A percentile compares a stretch with the other conserved stretches of the same genome.
phyloP scores from a whole-genome alignment of 1,140 invertebrate genomes.

The Drosophila sulfurigaster region DNA sequence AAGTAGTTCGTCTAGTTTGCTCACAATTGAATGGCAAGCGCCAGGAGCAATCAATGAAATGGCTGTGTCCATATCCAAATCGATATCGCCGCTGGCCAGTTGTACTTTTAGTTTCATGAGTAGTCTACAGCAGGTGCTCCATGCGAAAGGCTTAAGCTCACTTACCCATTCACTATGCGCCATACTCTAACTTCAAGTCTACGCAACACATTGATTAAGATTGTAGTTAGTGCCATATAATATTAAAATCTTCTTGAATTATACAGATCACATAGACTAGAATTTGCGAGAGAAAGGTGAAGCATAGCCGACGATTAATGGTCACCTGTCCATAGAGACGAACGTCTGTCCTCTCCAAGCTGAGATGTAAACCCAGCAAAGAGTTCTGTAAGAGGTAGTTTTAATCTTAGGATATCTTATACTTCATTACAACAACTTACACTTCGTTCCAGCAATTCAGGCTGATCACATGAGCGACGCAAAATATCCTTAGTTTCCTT shows the following conservation, averaged over 20 bases:
- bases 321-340: neutral
- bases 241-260: conserved; percentile 2
- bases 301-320: neutral
- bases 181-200: conserved; percentile 1
- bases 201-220: neutral
- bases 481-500: neutral
- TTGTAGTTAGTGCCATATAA: neutral
- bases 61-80: conserved; percentile 35
- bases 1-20: conserved; percentile 43
- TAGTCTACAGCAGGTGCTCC: conserved; percentile 35
- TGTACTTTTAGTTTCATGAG: conserved; percentile 48
- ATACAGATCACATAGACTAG: conserved; percentile 1
- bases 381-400: neutral
- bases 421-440: neutral
- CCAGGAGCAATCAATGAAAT: conserved; percentile 26
- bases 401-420: too few relatives aligned
- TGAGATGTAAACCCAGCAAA: conserved; percentile 3
- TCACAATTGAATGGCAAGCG: conserved; percentile 18
- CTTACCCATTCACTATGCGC: conserved; percentile 33
- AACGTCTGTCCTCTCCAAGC: neutral
- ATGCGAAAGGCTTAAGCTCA: conserved; percentile 2
- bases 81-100: conserved; percentile 26
- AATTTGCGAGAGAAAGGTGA: neutral
- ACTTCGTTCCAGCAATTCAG: neutral
- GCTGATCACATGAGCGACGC: neutral